A percentile compares a stretch with the other conserved stretches of the same genome.
phyloP scores from a whole-genome alignment of 2,113 vertebrate genomes.

The Brachionichthys hirsutus region DNA sequence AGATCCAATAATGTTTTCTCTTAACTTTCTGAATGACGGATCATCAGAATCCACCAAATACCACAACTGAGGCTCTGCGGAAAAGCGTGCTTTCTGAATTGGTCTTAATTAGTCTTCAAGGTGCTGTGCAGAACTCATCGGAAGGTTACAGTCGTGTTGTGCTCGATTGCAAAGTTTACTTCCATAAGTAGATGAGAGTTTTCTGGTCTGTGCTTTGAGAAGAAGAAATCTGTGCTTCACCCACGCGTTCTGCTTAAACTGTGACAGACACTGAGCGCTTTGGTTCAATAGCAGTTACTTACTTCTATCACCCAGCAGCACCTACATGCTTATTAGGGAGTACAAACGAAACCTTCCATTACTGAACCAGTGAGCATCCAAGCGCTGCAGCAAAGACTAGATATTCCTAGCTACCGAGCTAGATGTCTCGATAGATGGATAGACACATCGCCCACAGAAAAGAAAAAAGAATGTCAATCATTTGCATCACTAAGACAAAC shows the following conservation, averaged over 20 bases:
- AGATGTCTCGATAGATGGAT: too few relatives aligned
- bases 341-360: conserved; percentile 17
- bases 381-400: too few relatives aligned
- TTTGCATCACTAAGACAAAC: too few relatives aligned
- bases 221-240: not conserved
- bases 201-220: not conserved
- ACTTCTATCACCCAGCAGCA: conserved; percentile 29
- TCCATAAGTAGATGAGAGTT: not conserved
- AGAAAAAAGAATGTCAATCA: too few relatives aligned
- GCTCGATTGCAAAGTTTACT: not conserved
- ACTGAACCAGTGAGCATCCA: not conserved
- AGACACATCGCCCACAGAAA: too few relatives aligned
- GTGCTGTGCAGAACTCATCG: too few relatives aligned
- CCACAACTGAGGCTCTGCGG: not conserved
- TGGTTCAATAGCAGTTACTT: conserved; percentile 9
- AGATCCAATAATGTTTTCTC: not conserved
- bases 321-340: conserved; percentile 21
- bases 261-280: conserved; percentile 25
- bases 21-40: not conserved
- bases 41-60: not conserved
- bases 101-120: not conserved
- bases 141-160: not conserved
- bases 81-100: not conserved
- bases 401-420: too few relatives aligned
- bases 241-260: conserved; percentile 3